Conservation (phyloP, 2,113 vertebrate species). For the Prietella phreatophila region DNA sequence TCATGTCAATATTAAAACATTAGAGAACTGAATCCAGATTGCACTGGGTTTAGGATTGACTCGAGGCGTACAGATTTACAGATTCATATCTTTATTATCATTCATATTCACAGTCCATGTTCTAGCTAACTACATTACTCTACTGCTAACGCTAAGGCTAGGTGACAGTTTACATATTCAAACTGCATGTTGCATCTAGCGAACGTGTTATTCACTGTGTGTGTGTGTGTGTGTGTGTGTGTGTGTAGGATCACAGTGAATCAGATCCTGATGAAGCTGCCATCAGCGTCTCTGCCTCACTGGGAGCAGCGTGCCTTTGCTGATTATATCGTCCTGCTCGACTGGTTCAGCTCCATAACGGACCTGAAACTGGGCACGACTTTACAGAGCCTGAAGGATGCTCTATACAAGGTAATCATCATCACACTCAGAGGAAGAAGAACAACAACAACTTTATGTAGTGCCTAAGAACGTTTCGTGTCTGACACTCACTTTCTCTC, state of each 20-base stretch:
- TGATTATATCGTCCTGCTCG: constrained; percentile 88
- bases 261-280: constrained; percentile 87
- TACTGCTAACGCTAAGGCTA: not conserved
- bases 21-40: not conserved
- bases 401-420: constrained; percentile 85
- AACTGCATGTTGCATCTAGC: not conserved
- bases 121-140: not conserved
- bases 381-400: constrained; percentile 94
- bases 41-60: not conserved
- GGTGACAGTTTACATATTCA: not conserved
- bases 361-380: constrained; percentile 87
- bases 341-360: constrained; percentile 89
- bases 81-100: not conserved
- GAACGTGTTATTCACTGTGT: not conserved
- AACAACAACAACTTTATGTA: not conserved
- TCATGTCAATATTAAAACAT: not conserved
- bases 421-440: too few species aligned
- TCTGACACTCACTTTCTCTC: constrained; percentile 16
- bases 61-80: not conserved
- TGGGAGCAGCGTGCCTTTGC: constrained; percentile 84
- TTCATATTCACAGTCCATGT: not conserved
- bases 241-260: constrained; percentile 82
- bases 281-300: constrained; percentile 79
- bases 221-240: constrained; percentile 5
- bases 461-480: not conserved